A percentile compares a stretch with the other conserved stretches of the same genome.
phyloP scores from a whole-genome alignment of 92 coral and sea anemone species.

The Phenganax stokvisi region DNA sequence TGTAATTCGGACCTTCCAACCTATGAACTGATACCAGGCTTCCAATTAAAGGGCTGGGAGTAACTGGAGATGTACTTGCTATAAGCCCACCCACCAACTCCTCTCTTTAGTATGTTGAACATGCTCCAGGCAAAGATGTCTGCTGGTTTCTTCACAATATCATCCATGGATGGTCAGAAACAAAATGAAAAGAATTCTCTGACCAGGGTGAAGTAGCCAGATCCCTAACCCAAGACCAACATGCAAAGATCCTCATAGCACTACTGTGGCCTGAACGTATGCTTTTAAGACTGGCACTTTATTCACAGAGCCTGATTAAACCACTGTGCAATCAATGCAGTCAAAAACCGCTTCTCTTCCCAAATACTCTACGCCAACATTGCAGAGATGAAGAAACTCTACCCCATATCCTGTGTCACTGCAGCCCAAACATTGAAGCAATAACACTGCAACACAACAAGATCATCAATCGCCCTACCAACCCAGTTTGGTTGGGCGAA shows the following conservation, averaged over 20 bases:
- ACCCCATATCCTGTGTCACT: constrained; percentile 35
- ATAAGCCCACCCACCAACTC: constrained; percentile 17
- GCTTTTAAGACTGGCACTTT: constrained; percentile 39
- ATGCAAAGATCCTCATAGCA: constrained; percentile 13
- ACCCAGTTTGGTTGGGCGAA: background rate
- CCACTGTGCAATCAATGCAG: constrained; percentile 39
- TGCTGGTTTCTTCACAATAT: constrained; percentile 21
- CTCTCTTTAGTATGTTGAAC: background rate
- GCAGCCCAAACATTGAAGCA: constrained; percentile 17
- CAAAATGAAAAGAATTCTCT: background rate
- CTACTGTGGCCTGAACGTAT: constrained; percentile 21
- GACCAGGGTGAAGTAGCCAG: constrained; percentile 43
- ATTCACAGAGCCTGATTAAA: constrained; percentile 46
- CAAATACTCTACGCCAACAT: background rate
- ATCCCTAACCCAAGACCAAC: constrained; percentile 14
- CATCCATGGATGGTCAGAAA: background rate
- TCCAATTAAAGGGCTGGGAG: background rate
- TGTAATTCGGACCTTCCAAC: too few relatives aligned
- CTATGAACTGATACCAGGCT: constrained; percentile 23
- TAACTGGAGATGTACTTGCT: constrained; percentile 1
- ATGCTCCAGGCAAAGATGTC: background rate
- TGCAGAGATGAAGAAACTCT: constrained; percentile 28
- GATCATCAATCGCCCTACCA: background rate
- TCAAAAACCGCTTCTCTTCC: constrained; percentile 36
- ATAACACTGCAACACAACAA: background rate